A percentile compares a stretch with the other conserved stretches of the same genome.
These are phyloP conservation scores for Lithophane ornitopus DNA, from an alignment of 2,888 invertebrate species.

Conservation along the genomic window DNA sequence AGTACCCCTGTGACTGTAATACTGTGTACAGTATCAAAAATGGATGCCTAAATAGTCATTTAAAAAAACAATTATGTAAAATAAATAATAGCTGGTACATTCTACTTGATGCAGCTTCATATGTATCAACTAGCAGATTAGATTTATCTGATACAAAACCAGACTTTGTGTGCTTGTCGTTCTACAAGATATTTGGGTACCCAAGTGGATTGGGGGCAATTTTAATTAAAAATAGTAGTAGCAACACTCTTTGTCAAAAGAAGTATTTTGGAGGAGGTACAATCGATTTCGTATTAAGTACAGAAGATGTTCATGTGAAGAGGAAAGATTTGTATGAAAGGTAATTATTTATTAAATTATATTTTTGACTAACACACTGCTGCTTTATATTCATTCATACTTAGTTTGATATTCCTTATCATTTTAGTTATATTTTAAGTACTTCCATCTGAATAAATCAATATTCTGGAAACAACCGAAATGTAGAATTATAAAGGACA, in stretches of 20 bases:
- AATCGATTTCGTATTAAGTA: conserved; percentile 95
- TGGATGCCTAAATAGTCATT: conserved; percentile 89
- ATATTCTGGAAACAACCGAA: neutral
- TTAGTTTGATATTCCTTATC: neutral
- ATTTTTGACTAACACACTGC: too few species aligned
- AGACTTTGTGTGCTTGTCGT: conserved; percentile 97
- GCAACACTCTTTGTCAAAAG: conserved; percentile 91
- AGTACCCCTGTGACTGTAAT: conserved; percentile 96
- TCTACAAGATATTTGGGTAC: conserved; percentile 98
- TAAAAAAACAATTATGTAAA: conserved; percentile 80
- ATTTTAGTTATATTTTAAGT: neutral
- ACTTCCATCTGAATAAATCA: conserved; percentile 7
- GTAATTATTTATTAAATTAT: conserved; percentile 81
- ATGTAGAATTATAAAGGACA: neutral
- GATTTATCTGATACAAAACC: conserved; percentile 94
- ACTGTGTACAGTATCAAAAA: conserved; percentile 86
- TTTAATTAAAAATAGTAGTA: conserved; percentile 93
- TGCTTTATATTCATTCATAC: neutral
- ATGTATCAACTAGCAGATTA: conserved; percentile 94
- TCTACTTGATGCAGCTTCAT: conserved; percentile 96
- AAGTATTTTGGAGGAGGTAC: conserved; percentile 98
- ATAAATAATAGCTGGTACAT: conserved; percentile 92
- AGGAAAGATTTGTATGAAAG: conserved; percentile 93
- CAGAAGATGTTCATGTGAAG: conserved; percentile 93
- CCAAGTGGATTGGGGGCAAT: conserved; percentile 98